Percentiles rank a stretch among this genome's conserved stretches.
Conservation (phyloP, 23 tunicate genomes). For the Clavelina lepadiformis region DNA sequence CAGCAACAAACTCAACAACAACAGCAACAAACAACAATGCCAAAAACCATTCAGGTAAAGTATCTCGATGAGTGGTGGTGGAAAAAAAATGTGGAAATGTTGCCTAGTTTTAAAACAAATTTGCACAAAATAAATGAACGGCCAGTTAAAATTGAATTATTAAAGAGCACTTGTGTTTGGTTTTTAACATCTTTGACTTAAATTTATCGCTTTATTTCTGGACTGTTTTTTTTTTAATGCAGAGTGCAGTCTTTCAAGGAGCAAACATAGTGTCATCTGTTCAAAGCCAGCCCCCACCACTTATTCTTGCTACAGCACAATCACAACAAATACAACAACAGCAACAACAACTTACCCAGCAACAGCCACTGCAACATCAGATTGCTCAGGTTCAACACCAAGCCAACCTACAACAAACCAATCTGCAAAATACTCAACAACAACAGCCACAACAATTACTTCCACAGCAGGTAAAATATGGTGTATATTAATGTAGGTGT, state of each 20-base stretch:
- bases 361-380: neutral
- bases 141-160: neutral
- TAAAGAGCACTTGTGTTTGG: too few relatives aligned
- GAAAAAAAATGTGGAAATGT: neutral
- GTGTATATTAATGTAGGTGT: too few relatives aligned
- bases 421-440: neutral
- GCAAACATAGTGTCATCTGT: neutral
- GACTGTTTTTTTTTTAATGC: too few relatives aligned
- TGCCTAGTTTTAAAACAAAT: neutral
- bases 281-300: slow-evolving; percentile 12
- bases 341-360: too few relatives aligned
- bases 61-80: neutral
- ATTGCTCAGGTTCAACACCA: too few relatives aligned
- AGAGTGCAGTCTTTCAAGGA: neutral
- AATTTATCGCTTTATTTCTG: too few relatives aligned
- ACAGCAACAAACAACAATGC: slow-evolving; percentile 20
- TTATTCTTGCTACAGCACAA: slow-evolving; percentile 7
- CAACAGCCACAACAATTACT: slow-evolving; percentile 24
- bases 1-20: slow-evolving; percentile 14
- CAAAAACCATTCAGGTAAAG: slow-evolving; percentile 9
- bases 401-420: neutral
- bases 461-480: too few relatives aligned
- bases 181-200: too few relatives aligned
- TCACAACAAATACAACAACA: neutral
- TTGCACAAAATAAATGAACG: neutral